Conservation (phyloP, 2,888 invertebrate species). For the Parnassius smintheus region DNA sequence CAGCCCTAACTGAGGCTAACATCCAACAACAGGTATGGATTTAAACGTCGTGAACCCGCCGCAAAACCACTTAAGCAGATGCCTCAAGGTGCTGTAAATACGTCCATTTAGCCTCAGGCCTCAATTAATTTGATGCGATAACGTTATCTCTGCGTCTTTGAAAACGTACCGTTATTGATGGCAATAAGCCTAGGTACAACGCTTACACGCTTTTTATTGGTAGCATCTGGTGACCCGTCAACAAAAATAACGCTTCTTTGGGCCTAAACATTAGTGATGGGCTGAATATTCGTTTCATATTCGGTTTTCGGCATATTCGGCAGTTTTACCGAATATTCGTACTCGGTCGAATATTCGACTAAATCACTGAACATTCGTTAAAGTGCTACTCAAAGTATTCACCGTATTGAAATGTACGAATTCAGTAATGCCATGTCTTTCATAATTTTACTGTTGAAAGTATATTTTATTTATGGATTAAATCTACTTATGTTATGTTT, state of each 20-base stretch:
- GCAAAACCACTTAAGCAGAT: slow-evolving; percentile 16
- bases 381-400: too few species aligned
- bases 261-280: not conserved
- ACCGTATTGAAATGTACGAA: too few species aligned
- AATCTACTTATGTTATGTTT: too few species aligned
- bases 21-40: slow-evolving; percentile 4
- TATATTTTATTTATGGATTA: too few species aligned
- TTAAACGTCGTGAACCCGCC: slow-evolving; percentile 6
- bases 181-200: slow-evolving; percentile 6
- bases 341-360: too few species aligned
- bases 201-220: slow-evolving; percentile 1
- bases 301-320: too few species aligned
- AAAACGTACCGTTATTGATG: slow-evolving; percentile 16
- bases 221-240: slow-evolving; percentile 1
- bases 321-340: too few species aligned
- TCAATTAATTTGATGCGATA: slow-evolving; percentile 26
- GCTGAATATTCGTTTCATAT: not conserved
- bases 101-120: slow-evolving; percentile 17
- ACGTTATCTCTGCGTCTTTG: slow-evolving; percentile 22
- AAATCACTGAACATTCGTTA: too few species aligned
- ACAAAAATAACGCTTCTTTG: not conserved
- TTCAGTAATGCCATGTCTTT: too few species aligned
- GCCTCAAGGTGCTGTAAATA: slow-evolving; percentile 21
- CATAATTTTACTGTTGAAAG: too few species aligned
- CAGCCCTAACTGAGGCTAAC: not conserved